These are phyloP conservation scores for Centropus unirufus DNA, from an alignment of 2,113 vertebrate species.

Conservation along the genomic window DNA sequence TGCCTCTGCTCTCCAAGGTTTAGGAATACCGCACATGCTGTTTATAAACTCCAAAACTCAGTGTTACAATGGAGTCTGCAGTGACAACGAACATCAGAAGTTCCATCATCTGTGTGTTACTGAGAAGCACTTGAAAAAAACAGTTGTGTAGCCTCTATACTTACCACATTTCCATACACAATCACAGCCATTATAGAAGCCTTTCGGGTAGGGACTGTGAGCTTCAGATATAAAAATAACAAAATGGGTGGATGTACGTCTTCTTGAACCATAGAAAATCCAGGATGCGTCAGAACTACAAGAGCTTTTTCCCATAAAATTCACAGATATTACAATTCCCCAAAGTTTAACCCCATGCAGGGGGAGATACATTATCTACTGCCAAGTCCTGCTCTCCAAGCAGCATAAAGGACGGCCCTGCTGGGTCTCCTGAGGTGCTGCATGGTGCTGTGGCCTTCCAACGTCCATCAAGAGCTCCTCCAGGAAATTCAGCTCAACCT, in stretches of 20 bases:
- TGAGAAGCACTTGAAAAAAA: not conserved
- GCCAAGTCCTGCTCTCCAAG: not conserved
- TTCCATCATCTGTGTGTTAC: not conserved
- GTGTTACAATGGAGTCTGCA: not conserved
- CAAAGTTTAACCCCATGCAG: not conserved
- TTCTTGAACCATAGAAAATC: not conserved
- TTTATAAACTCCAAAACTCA: not conserved
- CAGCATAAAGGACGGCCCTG: not conserved
- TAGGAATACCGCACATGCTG: not conserved
- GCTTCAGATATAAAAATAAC: not conserved
- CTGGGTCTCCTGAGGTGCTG: not conserved
- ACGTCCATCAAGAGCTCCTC: not conserved
- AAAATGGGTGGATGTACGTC: not conserved
- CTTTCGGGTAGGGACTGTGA: not conserved
- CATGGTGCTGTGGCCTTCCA: not conserved
- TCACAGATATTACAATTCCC: not conserved
- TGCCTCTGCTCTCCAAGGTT: not conserved
- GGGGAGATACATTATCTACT: not conserved
- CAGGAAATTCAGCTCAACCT: not conserved
- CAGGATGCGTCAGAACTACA: not conserved
- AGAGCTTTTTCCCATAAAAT: not conserved
- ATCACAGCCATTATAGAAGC: not conserved
- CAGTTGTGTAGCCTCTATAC: not conserved
- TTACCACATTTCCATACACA: not conserved
- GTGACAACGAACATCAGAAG: not conserved